Base-by-base conservation (phyloP, 2,797 vertebrate species). In the Sarcoramphus papa region DNA sequence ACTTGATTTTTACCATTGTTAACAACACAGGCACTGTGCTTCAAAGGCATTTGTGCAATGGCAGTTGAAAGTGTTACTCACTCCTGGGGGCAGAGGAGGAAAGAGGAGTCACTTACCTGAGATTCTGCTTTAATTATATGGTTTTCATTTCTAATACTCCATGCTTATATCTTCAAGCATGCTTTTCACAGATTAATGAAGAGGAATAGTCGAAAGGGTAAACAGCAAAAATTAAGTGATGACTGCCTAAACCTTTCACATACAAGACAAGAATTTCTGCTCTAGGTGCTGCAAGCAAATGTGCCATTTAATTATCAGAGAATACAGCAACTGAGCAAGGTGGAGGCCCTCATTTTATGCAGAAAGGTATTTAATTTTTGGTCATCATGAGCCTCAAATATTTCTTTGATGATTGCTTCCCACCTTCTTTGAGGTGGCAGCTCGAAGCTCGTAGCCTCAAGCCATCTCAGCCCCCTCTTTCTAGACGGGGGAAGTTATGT, bases 381-480 rank as follows among this genome's bases (percentile, higher is more conserved):
- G 35, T 37, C 11, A 2, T 53, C 33, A 7, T 35, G 19, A 73
- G 18, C 25, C 70, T 74, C 43, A 93, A 70, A 30, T 53, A 35
- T 59, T 73, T 88, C 9, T 86, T 47, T 79, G 37, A 74, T 72
- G 67, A 73, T 69, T 1, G 2, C 20, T 89, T 69, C 48, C n/a
- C 43, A 62, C 47, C 37, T 37, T 37, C 37, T 37, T 37, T 5
- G 10, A 41, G 27, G 37, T 31, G 28, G 19, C 2, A 1, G 27
- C 48, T 59, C 2, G 12, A 89, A 79, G 12, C 22, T 59, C 2
- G 0, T 35, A 31, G 48, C 8, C 20, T 82, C 2, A 1, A 83
- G 51, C n/a, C 31, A 22, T 20, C 33, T 69, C 21, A 70, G 11
- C 3, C 7, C 13, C 4, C 16, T 35, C n/a, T 40, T 83, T 72